Evolutionary conservation across 2,113 vertebrate species (phyloP).

Genomic region (Rana temporaria): DNA sequence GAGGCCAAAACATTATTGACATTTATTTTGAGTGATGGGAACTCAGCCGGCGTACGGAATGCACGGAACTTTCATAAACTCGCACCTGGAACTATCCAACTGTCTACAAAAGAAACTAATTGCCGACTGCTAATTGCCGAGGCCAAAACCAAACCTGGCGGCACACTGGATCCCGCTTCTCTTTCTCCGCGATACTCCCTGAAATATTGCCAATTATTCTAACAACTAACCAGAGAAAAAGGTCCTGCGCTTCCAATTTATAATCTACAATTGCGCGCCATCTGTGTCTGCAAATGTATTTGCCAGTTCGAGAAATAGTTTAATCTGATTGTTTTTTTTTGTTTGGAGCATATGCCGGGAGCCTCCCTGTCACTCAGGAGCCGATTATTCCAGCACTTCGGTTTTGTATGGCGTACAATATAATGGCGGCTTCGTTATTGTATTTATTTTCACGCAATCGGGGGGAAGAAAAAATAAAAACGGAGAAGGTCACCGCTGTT

Average conservation of each 20-base stretch:
- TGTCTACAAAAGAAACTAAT: too few species aligned
- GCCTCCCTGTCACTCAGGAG: not conserved
- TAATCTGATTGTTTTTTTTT: conserved; percentile 31
- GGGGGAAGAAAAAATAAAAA: not conserved
- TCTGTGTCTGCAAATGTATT: conserved; percentile 17
- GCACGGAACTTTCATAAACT: too few species aligned
- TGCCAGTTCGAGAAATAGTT: conserved; percentile 9
- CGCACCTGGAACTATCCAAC: too few species aligned
- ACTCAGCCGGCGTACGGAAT: too few species aligned
- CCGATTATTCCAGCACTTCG: not conserved
- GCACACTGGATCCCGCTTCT: too few species aligned
- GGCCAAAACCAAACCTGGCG: not conserved
- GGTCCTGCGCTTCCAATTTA: conserved; percentile 25
- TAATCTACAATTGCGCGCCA: conserved; percentile 23
- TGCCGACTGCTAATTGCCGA: not conserved
- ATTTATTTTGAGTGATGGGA: too few species aligned
- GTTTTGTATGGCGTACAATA: not conserved
- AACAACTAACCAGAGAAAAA: not conserved
- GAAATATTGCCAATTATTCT: conserved; percentile 33
- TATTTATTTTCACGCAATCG: not conserved
- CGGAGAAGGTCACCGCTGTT: too few species aligned
- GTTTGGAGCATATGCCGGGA: conserved; percentile 18
- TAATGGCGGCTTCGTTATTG: not conserved
- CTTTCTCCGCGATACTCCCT: not conserved
- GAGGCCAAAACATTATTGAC: too few species aligned